These are phyloP conservation scores for Dryoscopus gambensis DNA, from an alignment of 2,113 vertebrate species.

Conservation along the genomic window DNA sequence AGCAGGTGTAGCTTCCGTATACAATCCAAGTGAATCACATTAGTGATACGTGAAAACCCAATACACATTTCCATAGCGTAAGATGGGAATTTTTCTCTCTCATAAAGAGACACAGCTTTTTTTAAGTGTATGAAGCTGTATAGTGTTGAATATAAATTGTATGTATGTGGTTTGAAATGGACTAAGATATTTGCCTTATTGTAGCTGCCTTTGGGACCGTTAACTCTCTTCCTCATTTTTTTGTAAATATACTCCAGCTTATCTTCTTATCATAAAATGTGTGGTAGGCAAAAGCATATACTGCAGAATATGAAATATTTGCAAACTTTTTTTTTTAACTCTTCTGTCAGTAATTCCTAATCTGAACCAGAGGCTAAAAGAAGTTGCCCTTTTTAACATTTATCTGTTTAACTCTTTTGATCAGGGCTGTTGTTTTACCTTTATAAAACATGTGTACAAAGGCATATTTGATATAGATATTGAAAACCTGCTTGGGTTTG, in stretches of 20 bases:
- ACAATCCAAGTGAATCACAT: background rate
- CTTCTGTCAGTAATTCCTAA: background rate
- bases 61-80: background rate
- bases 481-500: background rate
- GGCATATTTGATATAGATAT: background rate
- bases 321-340: background rate
- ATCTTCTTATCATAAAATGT: background rate
- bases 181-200: background rate
- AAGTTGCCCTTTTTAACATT: background rate
- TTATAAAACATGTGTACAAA: background rate
- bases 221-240: background rate
- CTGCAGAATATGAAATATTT: background rate
- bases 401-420: background rate
- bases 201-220: background rate
- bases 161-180: background rate
- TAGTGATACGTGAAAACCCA: background rate
- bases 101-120: background rate
- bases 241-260: background rate
- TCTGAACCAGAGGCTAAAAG: background rate
- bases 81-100: background rate
- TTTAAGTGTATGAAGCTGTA: background rate
- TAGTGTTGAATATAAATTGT: background rate
- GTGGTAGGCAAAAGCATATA: background rate
- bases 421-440: background rate
- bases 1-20: background rate